Evolutionary conservation across 2,797 vertebrate genomes (phyloP).

Genomic region (Alectoris magna): DNA sequence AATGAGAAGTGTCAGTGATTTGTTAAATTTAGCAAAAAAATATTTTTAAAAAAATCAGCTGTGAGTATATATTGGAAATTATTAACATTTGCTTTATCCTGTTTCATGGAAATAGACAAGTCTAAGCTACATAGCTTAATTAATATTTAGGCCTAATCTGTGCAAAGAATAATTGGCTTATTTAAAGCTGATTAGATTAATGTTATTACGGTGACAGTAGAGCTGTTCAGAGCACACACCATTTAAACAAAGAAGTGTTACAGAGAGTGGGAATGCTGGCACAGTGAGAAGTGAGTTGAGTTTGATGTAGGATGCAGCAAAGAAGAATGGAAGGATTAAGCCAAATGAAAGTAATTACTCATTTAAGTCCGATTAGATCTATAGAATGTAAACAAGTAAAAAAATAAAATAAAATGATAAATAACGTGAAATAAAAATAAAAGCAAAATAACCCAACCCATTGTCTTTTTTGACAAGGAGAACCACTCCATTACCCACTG

Average conservation of each 20-base stretch:
- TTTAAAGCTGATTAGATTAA: conserved; percentile 81
- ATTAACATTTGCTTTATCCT: neutral
- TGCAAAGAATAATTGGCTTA: conserved; percentile 82
- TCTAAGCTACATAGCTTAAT: conserved; percentile 71
- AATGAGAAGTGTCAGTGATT: neutral
- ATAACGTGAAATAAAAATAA: neutral
- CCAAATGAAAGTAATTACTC: neutral
- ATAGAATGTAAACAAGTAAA: neutral
- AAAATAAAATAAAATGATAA: neutral
- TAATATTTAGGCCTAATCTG: conserved; percentile 80
- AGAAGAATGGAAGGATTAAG: neutral
- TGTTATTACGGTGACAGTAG: conserved; percentile 79
- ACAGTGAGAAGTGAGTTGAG: neutral
- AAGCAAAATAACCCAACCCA: neutral
- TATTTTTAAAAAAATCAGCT: neutral
- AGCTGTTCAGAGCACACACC: conserved; percentile 73
- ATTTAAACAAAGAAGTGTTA: conserved; percentile 51
- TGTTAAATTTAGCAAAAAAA: neutral
- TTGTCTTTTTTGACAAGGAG: neutral
- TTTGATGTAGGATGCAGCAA: neutral
- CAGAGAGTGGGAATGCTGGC: neutral
- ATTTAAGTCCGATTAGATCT: neutral
- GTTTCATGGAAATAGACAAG: conserved; percentile 22
- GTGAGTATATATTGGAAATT: neutral
- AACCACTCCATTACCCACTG: neutral